phyloP scores from a whole-genome alignment of 2,797 vertebrate species.

The Lepidocolaptes lacrymiger region DNA sequence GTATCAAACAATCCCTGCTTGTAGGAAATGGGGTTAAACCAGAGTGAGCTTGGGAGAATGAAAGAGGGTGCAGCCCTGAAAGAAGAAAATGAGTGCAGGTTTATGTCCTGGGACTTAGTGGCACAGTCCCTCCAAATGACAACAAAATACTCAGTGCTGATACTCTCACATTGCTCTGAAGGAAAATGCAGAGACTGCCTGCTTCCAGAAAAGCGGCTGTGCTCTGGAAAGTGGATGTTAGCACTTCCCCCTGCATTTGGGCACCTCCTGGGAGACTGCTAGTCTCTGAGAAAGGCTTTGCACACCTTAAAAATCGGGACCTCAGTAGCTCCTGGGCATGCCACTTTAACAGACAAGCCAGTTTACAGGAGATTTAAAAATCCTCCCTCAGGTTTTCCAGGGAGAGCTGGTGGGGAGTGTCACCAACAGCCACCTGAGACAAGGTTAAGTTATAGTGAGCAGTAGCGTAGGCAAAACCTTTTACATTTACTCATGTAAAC shows the following conservation, averaged over 20 bases:
- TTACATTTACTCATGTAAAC: slow-evolving; percentile 5
- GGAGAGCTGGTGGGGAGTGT: not conserved
- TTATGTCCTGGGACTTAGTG: not conserved
- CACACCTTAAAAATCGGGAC: not conserved
- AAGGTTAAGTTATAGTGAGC: not conserved
- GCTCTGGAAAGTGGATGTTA: not conserved
- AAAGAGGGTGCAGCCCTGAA: not conserved
- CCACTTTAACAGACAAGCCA: not conserved
- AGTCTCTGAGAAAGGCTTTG: slow-evolving; percentile 5
- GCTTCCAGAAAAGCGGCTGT: not conserved
- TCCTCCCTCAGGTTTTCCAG: slow-evolving; percentile 3
- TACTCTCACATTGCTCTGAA: not conserved
- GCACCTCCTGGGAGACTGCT: not conserved
- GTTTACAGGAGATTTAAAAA: slow-evolving; percentile 1
- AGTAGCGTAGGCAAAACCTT: not conserved
- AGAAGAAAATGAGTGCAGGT: not conserved
- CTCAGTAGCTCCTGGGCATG: not conserved
- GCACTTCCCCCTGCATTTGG: not conserved
- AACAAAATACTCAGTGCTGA: not conserved
- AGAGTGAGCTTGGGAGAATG: not conserved
- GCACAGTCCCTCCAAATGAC: not conserved
- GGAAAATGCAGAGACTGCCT: not conserved
- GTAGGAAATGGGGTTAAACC: not conserved
- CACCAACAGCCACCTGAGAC: not conserved
- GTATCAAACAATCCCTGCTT: not conserved